A percentile compares a stretch with the other conserved stretches of the same genome.
phyloP scores from a whole-genome alignment of 2,113 vertebrate genomes.

The Scartelaos histophorus region DNA sequence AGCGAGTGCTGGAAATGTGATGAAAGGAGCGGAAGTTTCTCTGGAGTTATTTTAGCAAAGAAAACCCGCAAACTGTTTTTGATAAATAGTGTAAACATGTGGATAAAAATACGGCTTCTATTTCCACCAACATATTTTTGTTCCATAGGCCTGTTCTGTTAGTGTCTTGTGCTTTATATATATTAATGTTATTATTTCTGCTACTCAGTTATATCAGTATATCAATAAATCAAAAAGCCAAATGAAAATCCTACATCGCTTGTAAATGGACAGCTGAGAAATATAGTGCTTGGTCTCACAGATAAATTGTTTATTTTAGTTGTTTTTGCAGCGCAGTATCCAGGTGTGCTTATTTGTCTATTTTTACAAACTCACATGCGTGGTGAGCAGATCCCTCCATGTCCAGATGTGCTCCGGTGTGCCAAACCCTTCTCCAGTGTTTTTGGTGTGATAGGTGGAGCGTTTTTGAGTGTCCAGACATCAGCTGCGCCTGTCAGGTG shows the following conservation, averaged over 20 bases:
- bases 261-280: not conserved
- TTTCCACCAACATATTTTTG: not conserved
- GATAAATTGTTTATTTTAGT: conserved; percentile 31
- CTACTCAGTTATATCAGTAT: too few species aligned
- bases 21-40: not conserved
- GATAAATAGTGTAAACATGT: not conserved
- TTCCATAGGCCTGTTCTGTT: too few species aligned
- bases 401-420: conserved; percentile 64
- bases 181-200: too few species aligned
- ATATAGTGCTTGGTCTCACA: conserved; percentile 29
- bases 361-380: conserved; percentile 67
- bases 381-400: conserved; percentile 27
- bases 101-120: not conserved
- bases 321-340: conserved; percentile 35
- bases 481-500: conserved; percentile 78
- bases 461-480: conserved; percentile 47
- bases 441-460: conserved; percentile 19
- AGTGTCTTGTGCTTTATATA: not conserved
- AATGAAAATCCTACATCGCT: too few species aligned
- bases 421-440: conserved; percentile 22
- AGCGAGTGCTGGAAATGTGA: not conserved
- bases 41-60: conserved; percentile 16
- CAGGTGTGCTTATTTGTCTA: conserved; percentile 61
- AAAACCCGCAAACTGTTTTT: not conserved
- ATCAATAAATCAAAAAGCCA: too few species aligned